Evolutionary conservation across 2,113 vertebrate genomes (phyloP).

Genomic region (Plecturocebus donacophilus): DNA sequence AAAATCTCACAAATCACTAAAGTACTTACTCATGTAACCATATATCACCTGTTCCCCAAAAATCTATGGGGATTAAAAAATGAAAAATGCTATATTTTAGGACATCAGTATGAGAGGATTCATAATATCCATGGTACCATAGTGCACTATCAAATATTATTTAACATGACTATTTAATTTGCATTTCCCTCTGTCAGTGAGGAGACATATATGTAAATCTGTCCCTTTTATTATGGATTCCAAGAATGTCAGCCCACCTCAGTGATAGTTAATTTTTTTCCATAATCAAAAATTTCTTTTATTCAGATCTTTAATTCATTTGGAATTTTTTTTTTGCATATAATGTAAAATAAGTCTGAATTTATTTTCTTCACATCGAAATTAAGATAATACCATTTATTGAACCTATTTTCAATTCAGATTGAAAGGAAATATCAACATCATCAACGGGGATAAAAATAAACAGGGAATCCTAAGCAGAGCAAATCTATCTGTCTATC

Average conservation of each 20-base stretch:
- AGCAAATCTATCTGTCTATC: background rate
- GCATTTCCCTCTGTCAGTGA: background rate
- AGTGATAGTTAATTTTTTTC: background rate
- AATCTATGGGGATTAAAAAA: too few species aligned
- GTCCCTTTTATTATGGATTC: background rate
- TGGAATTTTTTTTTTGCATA: background rate
- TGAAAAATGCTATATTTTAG: too few species aligned
- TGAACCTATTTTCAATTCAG: background rate
- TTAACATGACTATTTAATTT: background rate
- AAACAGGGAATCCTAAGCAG: background rate
- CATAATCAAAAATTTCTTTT: background rate
- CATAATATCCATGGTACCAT: background rate
- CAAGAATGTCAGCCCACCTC: background rate
- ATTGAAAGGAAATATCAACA: background rate
- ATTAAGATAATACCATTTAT: background rate
- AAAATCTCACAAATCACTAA: too few species aligned
- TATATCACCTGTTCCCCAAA: too few species aligned
- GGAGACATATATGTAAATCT: background rate
- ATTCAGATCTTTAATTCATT: background rate
- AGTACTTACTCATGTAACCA: too few species aligned
- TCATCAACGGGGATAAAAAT: background rate
- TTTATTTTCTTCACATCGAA: background rate
- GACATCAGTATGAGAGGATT: background rate
- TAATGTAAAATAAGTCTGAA: background rate
- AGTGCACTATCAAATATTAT: background rate